Evolutionary conservation across 2,888 invertebrate species (phyloP).

Genomic region (Julus scanicus): DNA sequence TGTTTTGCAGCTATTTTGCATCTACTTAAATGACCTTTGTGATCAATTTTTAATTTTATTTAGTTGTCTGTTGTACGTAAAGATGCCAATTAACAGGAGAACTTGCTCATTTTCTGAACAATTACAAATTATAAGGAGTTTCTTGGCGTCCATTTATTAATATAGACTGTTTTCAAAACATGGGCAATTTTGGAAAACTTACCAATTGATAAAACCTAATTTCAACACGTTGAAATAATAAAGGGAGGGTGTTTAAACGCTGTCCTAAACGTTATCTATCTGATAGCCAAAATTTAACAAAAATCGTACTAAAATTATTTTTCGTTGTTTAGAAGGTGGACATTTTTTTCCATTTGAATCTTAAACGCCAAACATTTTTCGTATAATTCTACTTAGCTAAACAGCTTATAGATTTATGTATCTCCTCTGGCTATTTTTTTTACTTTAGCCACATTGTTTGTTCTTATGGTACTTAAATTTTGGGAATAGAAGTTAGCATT

Average conservation of each 20-base stretch:
- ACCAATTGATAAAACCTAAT: too few species aligned
- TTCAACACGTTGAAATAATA: too few species aligned
- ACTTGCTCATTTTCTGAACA: neutral
- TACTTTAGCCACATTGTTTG: neutral
- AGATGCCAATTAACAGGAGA: neutral
- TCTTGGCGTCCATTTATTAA: too few species aligned
- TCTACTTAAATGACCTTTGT: conserved; percentile 23
- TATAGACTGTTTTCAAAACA: too few species aligned
- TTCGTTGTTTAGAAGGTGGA: conserved; percentile 7
- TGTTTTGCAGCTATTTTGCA: conserved; percentile 23
- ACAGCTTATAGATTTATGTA: neutral
- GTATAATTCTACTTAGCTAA: neutral
- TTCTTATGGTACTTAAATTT: neutral
- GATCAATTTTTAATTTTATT: conserved; percentile 24
- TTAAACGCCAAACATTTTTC: neutral
- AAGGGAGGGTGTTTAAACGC: too few species aligned
- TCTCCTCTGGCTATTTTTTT: neutral
- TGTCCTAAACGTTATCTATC: too few species aligned
- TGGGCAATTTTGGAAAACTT: too few species aligned
- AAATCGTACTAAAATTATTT: neutral
- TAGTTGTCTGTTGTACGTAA: neutral
- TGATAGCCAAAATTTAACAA: neutral
- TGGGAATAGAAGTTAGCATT: conserved; percentile 23
- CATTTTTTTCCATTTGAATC: neutral
- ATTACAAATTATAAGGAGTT: too few species aligned